Conservation (phyloP, 2,113 vertebrate species). For the Xerus inauris region DNA sequence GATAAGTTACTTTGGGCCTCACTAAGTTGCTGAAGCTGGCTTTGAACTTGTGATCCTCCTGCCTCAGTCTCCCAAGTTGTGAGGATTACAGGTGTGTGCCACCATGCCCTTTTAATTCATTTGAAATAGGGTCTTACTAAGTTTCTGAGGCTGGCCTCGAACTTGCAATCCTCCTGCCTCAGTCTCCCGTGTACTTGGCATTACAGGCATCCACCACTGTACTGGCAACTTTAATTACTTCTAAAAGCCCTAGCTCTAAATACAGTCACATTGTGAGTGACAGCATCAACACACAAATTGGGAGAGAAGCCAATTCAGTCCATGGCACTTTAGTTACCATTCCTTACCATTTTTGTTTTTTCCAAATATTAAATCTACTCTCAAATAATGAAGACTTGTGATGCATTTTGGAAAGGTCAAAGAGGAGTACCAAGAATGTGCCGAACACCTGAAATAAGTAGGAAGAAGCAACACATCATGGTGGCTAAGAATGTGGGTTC, state of each 20-base stretch:
- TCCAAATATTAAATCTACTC: constrained; percentile 32
- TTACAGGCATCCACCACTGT: no score
- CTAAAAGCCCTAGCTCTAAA: constrained; percentile 22
- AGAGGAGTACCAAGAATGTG: constrained; percentile 45
- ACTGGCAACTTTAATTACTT: neutral
- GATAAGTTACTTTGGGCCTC: no score
- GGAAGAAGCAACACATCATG: neutral
- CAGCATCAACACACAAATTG: neutral
- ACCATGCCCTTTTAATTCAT: no score
- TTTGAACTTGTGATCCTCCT: no score
- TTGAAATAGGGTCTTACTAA: no score
- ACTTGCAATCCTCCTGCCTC: no score
- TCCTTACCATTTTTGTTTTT: constrained; percentile 46
- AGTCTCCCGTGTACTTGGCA: no score
- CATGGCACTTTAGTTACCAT: constrained; percentile 23
- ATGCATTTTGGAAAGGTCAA: constrained; percentile 57
- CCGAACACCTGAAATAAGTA: constrained; percentile 13
- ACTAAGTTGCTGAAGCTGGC: no score
- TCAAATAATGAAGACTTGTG: constrained; percentile 49
- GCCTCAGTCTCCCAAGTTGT: no score
- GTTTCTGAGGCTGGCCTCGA: no score
- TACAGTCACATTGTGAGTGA: neutral
- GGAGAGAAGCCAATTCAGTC: neutral
- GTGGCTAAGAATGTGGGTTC: neutral
- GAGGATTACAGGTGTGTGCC: no score